Conservation (phyloP, 2,888 invertebrate genomes). For the Gryllus longicercus region DNA sequence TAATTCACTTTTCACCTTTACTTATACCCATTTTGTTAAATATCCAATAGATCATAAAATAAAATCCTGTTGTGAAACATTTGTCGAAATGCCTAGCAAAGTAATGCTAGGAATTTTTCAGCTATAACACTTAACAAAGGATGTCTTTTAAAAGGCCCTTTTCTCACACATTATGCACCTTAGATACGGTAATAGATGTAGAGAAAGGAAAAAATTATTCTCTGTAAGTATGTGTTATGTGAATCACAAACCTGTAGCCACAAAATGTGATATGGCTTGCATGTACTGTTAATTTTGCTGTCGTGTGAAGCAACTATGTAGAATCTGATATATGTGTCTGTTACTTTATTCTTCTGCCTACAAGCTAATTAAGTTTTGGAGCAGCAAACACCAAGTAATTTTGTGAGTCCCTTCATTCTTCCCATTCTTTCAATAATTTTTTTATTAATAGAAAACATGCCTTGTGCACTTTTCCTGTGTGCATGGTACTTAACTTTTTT, state of each 20-base stretch:
- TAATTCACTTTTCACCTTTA: constrained; percentile 6
- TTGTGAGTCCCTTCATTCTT: too few relatives aligned
- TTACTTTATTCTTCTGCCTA: too few relatives aligned
- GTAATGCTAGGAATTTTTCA: not conserved
- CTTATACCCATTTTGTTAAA: not conserved
- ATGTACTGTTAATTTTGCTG: not conserved
- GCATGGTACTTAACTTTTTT: too few relatives aligned
- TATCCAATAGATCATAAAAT: not conserved
- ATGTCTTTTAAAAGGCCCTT: not conserved
- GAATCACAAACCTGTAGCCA: constrained; percentile 7
- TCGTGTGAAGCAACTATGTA: not conserved
- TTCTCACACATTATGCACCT: not conserved
- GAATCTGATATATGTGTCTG: not conserved
- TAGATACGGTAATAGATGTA: not conserved
- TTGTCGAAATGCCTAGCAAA: too few relatives aligned
- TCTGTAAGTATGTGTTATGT: not conserved
- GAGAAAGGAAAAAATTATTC: not conserved
- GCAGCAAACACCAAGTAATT: too few relatives aligned
- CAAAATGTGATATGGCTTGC: not conserved
- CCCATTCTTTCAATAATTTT: too few relatives aligned
- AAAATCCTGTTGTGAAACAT: too few relatives aligned
- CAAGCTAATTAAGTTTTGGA: too few relatives aligned
- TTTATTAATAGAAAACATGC: too few relatives aligned
- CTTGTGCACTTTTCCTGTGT: too few relatives aligned
- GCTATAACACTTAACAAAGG: not conserved